A percentile compares a stretch with the other conserved stretches of the same genome.
Evolutionary conservation across 2,113 vertebrate species (phyloP).

Genomic region (Syngnathus scovelli): DNA sequence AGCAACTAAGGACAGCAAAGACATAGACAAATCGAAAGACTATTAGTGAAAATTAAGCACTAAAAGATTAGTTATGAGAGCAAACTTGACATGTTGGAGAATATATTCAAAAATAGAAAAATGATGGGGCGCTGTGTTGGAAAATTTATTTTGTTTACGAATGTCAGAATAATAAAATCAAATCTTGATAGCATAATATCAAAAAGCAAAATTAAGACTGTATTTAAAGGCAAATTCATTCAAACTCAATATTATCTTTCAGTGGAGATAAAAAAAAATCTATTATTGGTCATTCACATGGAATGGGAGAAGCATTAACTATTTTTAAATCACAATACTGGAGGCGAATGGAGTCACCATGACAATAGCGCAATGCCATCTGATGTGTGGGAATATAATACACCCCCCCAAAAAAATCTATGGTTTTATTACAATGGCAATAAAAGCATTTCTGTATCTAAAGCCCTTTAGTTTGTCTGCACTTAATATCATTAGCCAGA

Average conservation of each 20-base stretch:
- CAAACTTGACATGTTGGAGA: too few species aligned
- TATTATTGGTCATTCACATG: not conserved
- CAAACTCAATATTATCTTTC: too few species aligned
- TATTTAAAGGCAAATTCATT: too few species aligned
- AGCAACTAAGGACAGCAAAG: slow-evolving; percentile 75
- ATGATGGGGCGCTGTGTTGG: too few species aligned
- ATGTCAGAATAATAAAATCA: too few species aligned
- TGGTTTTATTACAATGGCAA: not conserved
- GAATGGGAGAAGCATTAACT: not conserved
- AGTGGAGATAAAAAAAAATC: too few species aligned
- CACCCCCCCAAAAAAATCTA: not conserved
- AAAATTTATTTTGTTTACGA: too few species aligned
- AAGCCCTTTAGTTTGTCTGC: slow-evolving; percentile 34
- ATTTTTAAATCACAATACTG: not conserved
- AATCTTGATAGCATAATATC: too few species aligned
- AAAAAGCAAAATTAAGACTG: too few species aligned
- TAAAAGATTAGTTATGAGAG: not conserved
- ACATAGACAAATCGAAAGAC: not conserved
- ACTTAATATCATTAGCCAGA: slow-evolving; percentile 61
- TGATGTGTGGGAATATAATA: not conserved
- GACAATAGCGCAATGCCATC: not conserved
- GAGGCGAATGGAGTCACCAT: not conserved
- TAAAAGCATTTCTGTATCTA: slow-evolving; percentile 25
- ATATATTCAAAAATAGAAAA: too few species aligned
- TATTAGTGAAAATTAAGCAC: not conserved